These are phyloP conservation scores for Atrichornis clamosus DNA, from an alignment of 2,113 vertebrate genomes.

Conservation along the genomic window DNA sequence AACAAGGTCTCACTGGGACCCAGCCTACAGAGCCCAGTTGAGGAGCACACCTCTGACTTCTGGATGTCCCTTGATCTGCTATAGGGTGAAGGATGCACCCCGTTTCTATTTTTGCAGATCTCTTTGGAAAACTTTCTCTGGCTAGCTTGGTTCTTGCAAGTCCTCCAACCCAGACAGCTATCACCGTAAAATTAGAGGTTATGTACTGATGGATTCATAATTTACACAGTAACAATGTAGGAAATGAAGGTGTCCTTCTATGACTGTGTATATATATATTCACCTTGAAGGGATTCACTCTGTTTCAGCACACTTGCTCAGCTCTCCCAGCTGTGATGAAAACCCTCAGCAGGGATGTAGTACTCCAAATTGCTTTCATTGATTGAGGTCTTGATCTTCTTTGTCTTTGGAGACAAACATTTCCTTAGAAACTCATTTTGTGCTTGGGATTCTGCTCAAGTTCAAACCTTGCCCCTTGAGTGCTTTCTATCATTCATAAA, in stretches of 20 bases:
- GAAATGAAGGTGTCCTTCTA: not conserved
- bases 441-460: not conserved
- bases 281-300: not conserved
- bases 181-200: not conserved
- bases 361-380: not conserved
- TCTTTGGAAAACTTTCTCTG: not conserved
- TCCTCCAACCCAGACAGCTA: not conserved
- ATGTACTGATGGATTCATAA: not conserved
- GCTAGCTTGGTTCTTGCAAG: not conserved
- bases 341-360: not conserved
- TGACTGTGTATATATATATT: not conserved
- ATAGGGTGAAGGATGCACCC: not conserved
- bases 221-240: not conserved
- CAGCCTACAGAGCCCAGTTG: accelerated
- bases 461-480: not conserved
- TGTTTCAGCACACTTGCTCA: not conserved
- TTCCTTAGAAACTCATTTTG: not conserved
- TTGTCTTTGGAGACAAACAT: not conserved
- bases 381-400: not conserved
- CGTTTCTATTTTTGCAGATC: not conserved
- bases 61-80: not conserved
- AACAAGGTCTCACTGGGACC: not conserved
- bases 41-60: not conserved
- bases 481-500: not conserved
- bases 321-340: not conserved